These are phyloP conservation scores for Passerculus sandwichensis DNA, from an alignment of 2,797 vertebrate species.

Conservation along the genomic window DNA sequence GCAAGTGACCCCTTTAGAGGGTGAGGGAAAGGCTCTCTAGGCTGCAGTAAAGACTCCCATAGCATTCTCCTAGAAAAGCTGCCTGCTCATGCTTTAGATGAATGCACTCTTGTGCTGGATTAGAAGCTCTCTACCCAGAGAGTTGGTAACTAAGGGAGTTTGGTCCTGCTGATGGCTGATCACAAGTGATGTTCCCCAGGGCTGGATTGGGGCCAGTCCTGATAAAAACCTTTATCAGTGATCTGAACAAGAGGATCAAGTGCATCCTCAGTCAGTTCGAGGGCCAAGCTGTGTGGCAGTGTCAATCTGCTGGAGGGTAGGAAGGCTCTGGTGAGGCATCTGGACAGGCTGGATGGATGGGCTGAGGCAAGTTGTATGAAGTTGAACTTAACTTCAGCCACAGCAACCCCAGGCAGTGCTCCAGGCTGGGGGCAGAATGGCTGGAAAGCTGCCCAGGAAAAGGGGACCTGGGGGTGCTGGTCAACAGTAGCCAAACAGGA, in stretches of 20 bases:
- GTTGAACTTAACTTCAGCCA: not conserved
- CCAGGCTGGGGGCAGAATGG: not conserved
- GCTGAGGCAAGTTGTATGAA: not conserved
- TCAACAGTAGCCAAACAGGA: rapidly evolving
- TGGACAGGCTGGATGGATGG: not conserved
- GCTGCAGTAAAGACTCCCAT: not conserved
- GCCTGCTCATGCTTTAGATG: not conserved
- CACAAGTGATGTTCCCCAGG: not conserved
- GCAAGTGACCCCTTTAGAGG: not conserved
- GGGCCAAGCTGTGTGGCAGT: rapidly evolving
- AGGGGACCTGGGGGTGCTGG: not conserved
- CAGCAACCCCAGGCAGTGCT: not conserved
- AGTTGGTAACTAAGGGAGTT: not conserved
- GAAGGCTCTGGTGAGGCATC: not conserved
- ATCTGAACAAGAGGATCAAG: not conserved
- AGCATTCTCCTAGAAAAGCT: not conserved
- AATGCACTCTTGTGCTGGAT: not conserved
- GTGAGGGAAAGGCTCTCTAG: not conserved
- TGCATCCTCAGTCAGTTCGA: not conserved
- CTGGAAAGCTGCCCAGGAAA: not conserved
- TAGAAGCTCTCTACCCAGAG: not conserved
- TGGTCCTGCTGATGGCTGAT: not conserved
- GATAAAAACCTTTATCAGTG: not conserved
- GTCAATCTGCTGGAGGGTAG: not conserved
- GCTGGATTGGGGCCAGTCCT: not conserved